phyloP scores from a whole-genome alignment of 2,797 vertebrate genomes.

The Antennarius maculatus region DNA sequence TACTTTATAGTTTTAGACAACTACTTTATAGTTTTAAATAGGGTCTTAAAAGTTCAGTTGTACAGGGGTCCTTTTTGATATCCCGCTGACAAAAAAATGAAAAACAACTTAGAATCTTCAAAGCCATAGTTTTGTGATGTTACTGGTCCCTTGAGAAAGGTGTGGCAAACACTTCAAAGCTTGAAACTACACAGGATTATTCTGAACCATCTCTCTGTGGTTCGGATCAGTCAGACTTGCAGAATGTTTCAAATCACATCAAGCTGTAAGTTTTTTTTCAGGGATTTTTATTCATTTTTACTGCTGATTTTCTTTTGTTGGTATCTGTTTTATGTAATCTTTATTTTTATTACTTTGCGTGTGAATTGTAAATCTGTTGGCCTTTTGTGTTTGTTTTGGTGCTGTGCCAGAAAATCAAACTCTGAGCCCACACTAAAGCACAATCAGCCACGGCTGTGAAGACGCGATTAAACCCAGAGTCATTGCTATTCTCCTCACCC shows the following conservation, averaged over 20 bases:
- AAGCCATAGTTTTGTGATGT: not conserved
- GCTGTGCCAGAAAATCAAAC: conserved; percentile 21
- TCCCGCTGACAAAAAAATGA: not conserved
- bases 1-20: too few relatives aligned
- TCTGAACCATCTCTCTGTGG: not conserved
- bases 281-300: not conserved
- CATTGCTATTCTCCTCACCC: conserved; percentile 71
- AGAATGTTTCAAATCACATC: not conserved
- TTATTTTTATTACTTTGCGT: too few relatives aligned
- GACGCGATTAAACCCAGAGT: conserved; percentile 60
- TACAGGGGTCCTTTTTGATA: not conserved
- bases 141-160: not conserved
- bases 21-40: not conserved
- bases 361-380: conserved; percentile 4
- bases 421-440: conserved; percentile 28
- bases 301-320: too few relatives aligned
- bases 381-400: conserved; percentile 25
- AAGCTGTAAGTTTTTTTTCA: not conserved
- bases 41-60: not conserved
- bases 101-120: not conserved
- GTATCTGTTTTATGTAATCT: too few relatives aligned
- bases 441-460: conserved; percentile 34
- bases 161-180: not conserved
- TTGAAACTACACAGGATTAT: conserved; percentile 2
- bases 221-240: not conserved